These are phyloP conservation scores for Osmerus eperlanus DNA, from an alignment of 2,113 vertebrate genomes.

Conservation along the genomic window DNA sequence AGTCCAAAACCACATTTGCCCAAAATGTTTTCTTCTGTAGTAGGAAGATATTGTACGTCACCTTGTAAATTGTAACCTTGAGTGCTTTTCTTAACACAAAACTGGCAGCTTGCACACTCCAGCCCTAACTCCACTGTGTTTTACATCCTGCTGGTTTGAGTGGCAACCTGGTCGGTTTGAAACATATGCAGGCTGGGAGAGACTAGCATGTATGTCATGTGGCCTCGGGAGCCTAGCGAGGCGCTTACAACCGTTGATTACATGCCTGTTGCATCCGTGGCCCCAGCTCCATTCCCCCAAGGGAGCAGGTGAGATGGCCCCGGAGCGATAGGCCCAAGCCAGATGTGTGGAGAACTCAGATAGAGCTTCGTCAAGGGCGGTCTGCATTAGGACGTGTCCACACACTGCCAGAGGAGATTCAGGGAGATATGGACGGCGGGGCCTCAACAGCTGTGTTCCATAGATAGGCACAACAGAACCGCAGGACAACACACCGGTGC, in stretches of 20 bases:
- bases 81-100: slow-evolving; percentile 35
- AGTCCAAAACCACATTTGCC: too few species aligned
- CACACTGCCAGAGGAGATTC: background rate
- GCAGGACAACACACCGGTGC: background rate
- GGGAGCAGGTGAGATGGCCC: slow-evolving; percentile 25
- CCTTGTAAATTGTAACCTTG: slow-evolving; percentile 40
- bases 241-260: slow-evolving; percentile 34
- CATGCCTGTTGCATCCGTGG: slow-evolving; percentile 18
- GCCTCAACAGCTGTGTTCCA: background rate
- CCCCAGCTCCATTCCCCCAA: slow-evolving; percentile 18
- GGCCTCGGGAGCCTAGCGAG: slow-evolving; percentile 29
- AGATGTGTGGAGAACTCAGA: slow-evolving; percentile 23
- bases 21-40: slow-evolving; percentile 18
- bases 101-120: slow-evolving; percentile 13
- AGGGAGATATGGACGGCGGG: background rate
- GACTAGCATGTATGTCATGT: slow-evolving; percentile 57
- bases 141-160: slow-evolving; percentile 57
- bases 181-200: slow-evolving; percentile 45
- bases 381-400: background rate
- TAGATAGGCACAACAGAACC: slow-evolving; percentile 4
- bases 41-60: slow-evolving; percentile 21
- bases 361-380: background rate
- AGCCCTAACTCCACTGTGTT: slow-evolving; percentile 9
- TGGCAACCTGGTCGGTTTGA: slow-evolving; percentile 50
- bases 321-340: slow-evolving; percentile 18